Conservation (phyloP, 2,888 invertebrate genomes). For the Limnephilus marmoratus region DNA sequence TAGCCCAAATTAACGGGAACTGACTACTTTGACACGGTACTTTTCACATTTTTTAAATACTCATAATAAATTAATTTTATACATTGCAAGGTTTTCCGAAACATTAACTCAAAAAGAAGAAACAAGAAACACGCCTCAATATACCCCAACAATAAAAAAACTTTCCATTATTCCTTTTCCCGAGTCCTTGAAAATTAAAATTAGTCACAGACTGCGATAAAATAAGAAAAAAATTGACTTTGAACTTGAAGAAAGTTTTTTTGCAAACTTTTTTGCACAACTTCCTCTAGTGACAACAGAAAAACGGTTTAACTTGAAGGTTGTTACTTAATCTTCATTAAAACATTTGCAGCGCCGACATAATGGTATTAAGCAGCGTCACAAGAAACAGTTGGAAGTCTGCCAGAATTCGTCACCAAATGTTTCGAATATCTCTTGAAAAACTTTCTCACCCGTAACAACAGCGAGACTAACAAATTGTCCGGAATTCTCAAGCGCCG, state of each 20-base stretch:
- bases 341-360: background rate
- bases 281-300: background rate
- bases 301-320: background rate
- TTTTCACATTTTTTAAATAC: background rate
- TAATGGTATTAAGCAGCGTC: background rate
- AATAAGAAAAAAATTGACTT: background rate
- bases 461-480: background rate
- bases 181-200: background rate
- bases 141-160: background rate
- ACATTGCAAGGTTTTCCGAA: no score
- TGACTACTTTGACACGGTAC: background rate
- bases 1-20: background rate
- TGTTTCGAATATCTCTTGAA: slow-evolving; percentile 16
- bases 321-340: slow-evolving; percentile 4
- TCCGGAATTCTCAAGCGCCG: background rate
- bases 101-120: background rate
- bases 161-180: background rate
- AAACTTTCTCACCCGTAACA: background rate
- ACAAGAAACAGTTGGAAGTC: background rate
- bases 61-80: background rate
- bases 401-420: slow-evolving; percentile 12
- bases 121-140: background rate
- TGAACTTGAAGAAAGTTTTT: background rate
- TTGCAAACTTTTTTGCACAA: background rate
- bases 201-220: background rate